Conservation (phyloP, 2,797 vertebrate genomes). For the Channallabes apus region DNA sequence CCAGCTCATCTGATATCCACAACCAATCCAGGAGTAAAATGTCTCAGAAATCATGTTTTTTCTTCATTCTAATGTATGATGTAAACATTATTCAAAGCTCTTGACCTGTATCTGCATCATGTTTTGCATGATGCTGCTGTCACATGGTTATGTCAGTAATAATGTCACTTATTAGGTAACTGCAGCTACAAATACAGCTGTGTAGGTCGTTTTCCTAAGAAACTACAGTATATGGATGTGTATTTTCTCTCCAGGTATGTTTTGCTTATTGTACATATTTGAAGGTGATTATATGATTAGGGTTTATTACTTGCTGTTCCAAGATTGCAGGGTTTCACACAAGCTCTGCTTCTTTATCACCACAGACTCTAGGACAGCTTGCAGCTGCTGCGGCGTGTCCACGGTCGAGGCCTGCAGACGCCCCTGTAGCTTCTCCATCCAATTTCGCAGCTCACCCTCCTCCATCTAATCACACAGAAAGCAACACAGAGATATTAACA, state of each 20-base stretch:
- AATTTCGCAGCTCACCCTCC: conserved; percentile 88
- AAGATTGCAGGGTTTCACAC: conserved; percentile 92
- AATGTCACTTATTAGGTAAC: background rate
- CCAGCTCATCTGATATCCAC: background rate
- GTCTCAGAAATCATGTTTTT: background rate
- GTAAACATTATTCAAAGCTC: background rate
- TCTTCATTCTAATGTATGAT: background rate
- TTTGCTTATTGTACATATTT: background rate
- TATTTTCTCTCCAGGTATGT: background rate
- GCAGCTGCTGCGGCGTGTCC: conserved; percentile 89
- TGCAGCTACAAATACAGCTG: background rate
- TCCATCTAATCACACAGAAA: conserved; percentile 83
- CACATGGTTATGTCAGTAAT: background rate
- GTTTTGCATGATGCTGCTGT: background rate
- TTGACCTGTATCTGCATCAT: background rate
- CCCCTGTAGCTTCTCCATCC: conserved; percentile 93
- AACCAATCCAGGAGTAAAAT: background rate
- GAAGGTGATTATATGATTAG: background rate
- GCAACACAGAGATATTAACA: background rate
- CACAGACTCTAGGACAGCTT: conserved; percentile 87
- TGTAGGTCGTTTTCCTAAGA: background rate
- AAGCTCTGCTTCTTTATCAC: conserved; percentile 94
- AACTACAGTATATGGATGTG: background rate
- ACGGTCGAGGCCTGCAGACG: conserved; percentile 79
- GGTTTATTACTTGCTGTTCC: conserved; percentile 85